These are phyloP conservation scores for Chaenogobius annularis DNA, from an alignment of 2,113 vertebrate genomes.

Conservation along the genomic window DNA sequence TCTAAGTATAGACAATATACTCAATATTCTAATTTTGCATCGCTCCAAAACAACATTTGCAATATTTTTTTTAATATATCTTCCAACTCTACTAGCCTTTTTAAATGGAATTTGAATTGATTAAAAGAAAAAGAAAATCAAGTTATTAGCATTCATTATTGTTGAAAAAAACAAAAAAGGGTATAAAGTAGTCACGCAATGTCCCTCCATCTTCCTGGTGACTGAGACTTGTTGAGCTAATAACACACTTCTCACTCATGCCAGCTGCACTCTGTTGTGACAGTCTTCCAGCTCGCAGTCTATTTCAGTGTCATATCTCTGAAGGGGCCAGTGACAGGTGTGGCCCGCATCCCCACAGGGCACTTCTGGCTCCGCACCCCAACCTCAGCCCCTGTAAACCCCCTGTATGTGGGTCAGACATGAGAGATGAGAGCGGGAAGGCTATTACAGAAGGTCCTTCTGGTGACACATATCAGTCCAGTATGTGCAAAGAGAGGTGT, in stretches of 20 bases:
- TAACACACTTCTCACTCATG: conserved; percentile 22
- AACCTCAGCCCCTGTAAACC: conserved; percentile 34
- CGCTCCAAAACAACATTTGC: too few relatives aligned
- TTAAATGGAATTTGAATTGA: not conserved
- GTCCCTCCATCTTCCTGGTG: conserved; percentile 15
- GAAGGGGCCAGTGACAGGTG: conserved; percentile 59
- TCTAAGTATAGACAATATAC: too few relatives aligned
- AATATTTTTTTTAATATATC: too few relatives aligned
- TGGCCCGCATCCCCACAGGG: conserved; percentile 37
- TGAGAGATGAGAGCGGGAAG: not conserved
- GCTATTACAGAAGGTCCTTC: conserved; percentile 20
- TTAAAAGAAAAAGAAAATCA: too few relatives aligned
- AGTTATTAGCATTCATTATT: not conserved
- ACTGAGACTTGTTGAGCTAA: conserved; percentile 9
- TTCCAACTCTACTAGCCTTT: not conserved
- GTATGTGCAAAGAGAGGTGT: conserved; percentile 12
- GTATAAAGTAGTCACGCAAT: not conserved
- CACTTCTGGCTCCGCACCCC: conserved; percentile 35
- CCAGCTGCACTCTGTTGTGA: conserved; percentile 32
- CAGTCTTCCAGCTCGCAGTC: conserved; percentile 38
- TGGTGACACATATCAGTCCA: conserved; percentile 36
- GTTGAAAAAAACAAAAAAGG: not conserved
- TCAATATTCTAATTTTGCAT: too few relatives aligned
- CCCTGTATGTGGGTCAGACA: conserved; percentile 52
- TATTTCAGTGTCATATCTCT: conserved; percentile 64